These are phyloP conservation scores for Mamestra configurata DNA, from an alignment of 1,140 invertebrate species.

Conservation along the genomic window DNA sequence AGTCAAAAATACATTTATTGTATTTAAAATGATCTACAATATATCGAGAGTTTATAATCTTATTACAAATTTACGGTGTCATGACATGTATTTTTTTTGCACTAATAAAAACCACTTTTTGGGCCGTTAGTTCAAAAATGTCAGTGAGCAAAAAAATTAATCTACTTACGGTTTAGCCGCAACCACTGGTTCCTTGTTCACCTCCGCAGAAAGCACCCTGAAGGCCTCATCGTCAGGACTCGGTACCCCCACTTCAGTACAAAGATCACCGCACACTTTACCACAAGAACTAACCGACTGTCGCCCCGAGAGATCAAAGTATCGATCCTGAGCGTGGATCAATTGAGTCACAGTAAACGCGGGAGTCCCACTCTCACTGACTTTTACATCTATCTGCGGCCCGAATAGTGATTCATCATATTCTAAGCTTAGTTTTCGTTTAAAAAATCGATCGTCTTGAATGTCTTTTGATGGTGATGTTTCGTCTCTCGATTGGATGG, in stretches of 20 bases:
- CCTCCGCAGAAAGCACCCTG: slow-evolving; percentile 67
- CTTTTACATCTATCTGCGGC: slow-evolving; percentile 71
- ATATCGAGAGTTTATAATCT: too few relatives aligned
- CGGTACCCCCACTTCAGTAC: slow-evolving; percentile 48
- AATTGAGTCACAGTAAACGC: slow-evolving; percentile 81
- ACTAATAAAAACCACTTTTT: too few relatives aligned
- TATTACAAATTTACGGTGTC: too few relatives aligned
- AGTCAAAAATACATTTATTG: too few relatives aligned
- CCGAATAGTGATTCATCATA: slow-evolving; percentile 72
- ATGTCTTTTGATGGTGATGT: slow-evolving; percentile 72
- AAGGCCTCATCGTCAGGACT: slow-evolving; percentile 67
- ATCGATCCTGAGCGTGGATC: slow-evolving; percentile 83
- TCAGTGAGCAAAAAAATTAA: not conserved
- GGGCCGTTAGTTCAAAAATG: too few relatives aligned
- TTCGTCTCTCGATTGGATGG: slow-evolving; percentile 71
- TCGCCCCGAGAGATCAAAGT: slow-evolving; percentile 77
- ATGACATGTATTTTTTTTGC: too few relatives aligned
- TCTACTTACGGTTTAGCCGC: slow-evolving; percentile 74
- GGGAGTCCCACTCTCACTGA: slow-evolving; percentile 53
- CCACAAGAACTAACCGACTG: slow-evolving; percentile 56
- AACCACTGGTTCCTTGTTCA: slow-evolving; percentile 59
- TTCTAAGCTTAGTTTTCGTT: slow-evolving; percentile 53
- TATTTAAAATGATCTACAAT: too few relatives aligned
- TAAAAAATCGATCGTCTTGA: slow-evolving; percentile 76
- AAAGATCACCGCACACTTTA: slow-evolving; percentile 59